These are phyloP conservation scores for Galerucella calmariensis DNA, from an alignment of 2,888 invertebrate species.

Conservation along the genomic window DNA sequence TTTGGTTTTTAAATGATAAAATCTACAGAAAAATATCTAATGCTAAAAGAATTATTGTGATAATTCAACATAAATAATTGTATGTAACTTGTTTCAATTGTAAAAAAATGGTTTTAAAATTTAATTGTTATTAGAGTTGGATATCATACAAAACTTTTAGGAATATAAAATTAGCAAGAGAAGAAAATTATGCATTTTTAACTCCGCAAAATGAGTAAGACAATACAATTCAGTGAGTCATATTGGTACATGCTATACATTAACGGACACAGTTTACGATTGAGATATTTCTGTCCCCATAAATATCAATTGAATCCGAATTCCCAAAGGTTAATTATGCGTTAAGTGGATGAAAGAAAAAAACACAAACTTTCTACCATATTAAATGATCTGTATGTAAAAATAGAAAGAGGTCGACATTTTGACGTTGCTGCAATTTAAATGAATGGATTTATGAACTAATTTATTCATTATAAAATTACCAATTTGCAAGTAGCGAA, in stretches of 20 bases:
- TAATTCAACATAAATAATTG: no score
- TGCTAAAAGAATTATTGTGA: no score
- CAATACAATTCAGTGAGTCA: slow-evolving; percentile 4
- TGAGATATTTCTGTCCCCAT: slow-evolving; percentile 34
- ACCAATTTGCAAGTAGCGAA: not conserved
- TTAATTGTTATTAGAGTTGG: no score
- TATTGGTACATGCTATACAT: not conserved
- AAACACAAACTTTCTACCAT: slow-evolving; percentile 11
- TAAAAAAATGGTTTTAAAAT: no score
- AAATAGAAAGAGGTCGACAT: slow-evolving; percentile 11
- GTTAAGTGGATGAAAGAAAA: slow-evolving; percentile 2
- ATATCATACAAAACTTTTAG: not conserved
- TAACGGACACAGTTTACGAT: slow-evolving; percentile 15
- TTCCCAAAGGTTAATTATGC: slow-evolving; percentile 15
- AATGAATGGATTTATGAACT: slow-evolving; percentile 8
- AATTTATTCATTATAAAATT: slow-evolving; percentile 7
- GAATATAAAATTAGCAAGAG: not conserved
- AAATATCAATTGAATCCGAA: slow-evolving; percentile 27
- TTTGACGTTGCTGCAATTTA: not conserved
- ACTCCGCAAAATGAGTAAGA: not conserved
- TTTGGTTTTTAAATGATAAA: no score
- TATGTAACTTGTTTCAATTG: no score
- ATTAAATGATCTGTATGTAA: slow-evolving; percentile 12
- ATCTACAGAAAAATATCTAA: no score
- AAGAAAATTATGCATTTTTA: not conserved